phyloP scores from a whole-genome alignment of 2,888 invertebrate genomes.

The Hypena proboscidalis region DNA sequence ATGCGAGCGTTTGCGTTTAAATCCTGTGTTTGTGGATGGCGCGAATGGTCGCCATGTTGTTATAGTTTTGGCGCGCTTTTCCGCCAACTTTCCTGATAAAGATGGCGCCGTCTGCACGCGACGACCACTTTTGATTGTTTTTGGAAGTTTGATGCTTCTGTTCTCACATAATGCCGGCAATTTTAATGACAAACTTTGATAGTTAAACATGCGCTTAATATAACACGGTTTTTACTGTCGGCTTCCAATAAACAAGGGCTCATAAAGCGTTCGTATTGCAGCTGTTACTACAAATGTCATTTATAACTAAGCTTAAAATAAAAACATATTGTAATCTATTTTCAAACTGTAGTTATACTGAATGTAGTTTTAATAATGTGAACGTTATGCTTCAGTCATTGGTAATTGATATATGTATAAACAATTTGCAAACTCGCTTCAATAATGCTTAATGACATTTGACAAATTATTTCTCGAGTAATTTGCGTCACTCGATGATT shows the following conservation, averaged over 20 bases:
- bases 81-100: slow-evolving; percentile 64
- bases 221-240: slow-evolving; percentile 10
- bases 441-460: background rate
- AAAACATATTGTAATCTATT: no score
- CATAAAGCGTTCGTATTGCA: slow-evolving; percentile 1
- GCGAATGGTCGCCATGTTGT: slow-evolving; percentile 64
- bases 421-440: slow-evolving; percentile 20
- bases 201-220: slow-evolving; percentile 34
- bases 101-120: slow-evolving; percentile 62
- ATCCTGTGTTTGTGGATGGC: slow-evolving; percentile 66
- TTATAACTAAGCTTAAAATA: no score
- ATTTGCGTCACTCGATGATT: slow-evolving; percentile 48
- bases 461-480: slow-evolving; percentile 41
- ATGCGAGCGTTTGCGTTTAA: slow-evolving; percentile 79
- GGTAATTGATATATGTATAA: no score
- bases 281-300: background rate
- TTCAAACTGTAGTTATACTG: no score
- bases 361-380: no score
- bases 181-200: slow-evolving; percentile 42
- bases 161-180: slow-evolving; percentile 33
- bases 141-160: slow-evolving; percentile 47
- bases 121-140: slow-evolving; percentile 47
- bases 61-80: slow-evolving; percentile 66
- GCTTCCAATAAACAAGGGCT: slow-evolving; percentile 5
- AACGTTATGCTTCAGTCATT: no score